Evolutionary conservation across 2,113 vertebrate genomes (phyloP), one percentile per base, ranked within the genome.

Genomic region (Lepus europaeus): DNA sequence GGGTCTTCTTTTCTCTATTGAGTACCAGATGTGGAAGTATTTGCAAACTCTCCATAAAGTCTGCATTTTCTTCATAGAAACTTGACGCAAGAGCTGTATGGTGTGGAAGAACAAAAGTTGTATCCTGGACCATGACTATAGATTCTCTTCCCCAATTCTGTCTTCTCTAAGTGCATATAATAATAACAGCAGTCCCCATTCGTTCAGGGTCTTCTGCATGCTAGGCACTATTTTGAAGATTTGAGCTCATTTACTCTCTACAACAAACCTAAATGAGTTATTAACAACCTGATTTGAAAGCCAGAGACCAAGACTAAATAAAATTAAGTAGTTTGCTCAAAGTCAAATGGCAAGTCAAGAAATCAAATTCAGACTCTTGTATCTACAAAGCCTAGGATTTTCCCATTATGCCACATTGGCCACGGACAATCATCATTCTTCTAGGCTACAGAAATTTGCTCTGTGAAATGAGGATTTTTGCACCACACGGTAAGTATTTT

Each of bases 291-390:
- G 22, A 59, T 78, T 93, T 95, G 56, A 17, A 73, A 72, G 93
- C 78, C 51, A 91, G 39, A 33, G 81, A 82, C 20, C 39, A 87
- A 89, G n/a, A 12, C 66, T 81, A 90, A 59, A 25, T 20, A 80
- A 95, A 83, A 68, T 31, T 90, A 33, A 96, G 73, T 87, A 90
- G 85, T 17, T 69, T 31, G 5, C 29, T 87, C 53, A 74, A 77
- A 72, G n/a, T 53, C 90, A 82, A 94, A 80, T 85, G 29, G 17
- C 49, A 91, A 93, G 33, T 81, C n/a, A 49, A 93, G 53, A 87
- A n/a, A 89, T 68, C 77, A 74, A n/a, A 74, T 29, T 53, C 64
- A 79, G 59, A 66, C 17, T 79, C 10, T 61, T 81, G 9, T 19
- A 8, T 76, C 51, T 73, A 20, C 11, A 74, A 86, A 83, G 22